Conservation (phyloP, 2,113 vertebrate species). For the Rhabdornis inornatus region DNA sequence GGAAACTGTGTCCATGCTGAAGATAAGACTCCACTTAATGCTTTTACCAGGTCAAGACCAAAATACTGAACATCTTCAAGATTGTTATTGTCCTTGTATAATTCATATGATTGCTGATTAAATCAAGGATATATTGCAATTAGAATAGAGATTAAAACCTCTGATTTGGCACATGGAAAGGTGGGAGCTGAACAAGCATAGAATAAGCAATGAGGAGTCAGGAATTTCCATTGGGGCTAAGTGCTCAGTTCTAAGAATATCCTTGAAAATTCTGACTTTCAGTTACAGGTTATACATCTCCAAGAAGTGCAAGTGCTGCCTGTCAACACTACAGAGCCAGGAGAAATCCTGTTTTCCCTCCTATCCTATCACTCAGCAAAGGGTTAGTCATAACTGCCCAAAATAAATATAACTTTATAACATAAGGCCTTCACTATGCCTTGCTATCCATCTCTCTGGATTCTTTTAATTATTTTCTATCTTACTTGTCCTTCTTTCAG, state of each 20-base stretch:
- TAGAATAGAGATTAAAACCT: background rate
- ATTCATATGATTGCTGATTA: background rate
- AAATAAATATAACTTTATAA: constrained; percentile 37
- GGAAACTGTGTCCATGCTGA: background rate
- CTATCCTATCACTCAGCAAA: background rate
- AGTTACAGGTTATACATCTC: background rate
- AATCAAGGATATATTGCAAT: background rate
- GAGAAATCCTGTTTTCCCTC: background rate
- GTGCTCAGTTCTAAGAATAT: background rate
- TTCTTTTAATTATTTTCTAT: background rate
- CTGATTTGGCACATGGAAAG: background rate
- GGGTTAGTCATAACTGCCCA: background rate
- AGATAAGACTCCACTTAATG: background rate
- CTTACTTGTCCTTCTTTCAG: background rate
- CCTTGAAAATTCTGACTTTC: background rate
- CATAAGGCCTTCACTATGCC: background rate
- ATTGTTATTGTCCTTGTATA: background rate
- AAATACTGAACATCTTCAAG: background rate
- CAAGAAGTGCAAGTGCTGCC: background rate
- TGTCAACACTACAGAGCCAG: background rate
- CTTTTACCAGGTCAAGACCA: background rate
- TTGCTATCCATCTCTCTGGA: background rate
- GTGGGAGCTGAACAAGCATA: background rate
- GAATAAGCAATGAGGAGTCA: background rate
- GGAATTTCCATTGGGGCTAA: background rate